phyloP scores from a whole-genome alignment of 1,140 invertebrate species.

The Ladona fulva region DNA sequence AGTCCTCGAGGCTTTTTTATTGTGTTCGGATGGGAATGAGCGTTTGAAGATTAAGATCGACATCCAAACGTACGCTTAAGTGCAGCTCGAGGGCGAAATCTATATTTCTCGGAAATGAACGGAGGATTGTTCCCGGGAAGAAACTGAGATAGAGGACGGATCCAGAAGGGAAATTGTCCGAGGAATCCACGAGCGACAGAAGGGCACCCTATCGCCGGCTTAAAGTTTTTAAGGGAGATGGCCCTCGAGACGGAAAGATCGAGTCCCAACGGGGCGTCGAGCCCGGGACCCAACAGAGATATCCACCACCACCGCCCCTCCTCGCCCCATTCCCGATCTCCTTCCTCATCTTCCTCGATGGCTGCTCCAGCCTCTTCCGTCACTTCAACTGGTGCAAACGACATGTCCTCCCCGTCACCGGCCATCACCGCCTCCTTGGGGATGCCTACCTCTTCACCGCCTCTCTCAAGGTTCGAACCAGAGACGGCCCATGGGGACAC shows the following conservation, averaged over 20 bases:
- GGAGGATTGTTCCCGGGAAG: too few species aligned
- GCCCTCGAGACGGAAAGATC: slow-evolving; percentile 23
- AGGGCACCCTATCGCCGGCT: background rate
- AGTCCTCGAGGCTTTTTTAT: too few species aligned
- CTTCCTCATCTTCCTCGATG: background rate
- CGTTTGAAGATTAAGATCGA: too few species aligned
- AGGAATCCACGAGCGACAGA: background rate
- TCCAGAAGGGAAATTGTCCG: too few species aligned
- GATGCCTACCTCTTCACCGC: background rate
- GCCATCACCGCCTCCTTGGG: too few species aligned
- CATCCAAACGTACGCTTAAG: too few species aligned
- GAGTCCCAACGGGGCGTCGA: slow-evolving; percentile 25
- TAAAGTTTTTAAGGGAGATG: background rate
- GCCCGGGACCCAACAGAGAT: slow-evolving; percentile 21
- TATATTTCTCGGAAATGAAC: too few species aligned
- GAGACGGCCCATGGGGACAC: background rate
- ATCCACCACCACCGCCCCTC: slow-evolving; percentile 11
- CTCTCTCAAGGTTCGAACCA: background rate
- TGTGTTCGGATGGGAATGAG: too few species aligned
- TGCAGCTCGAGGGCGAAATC: too few species aligned
- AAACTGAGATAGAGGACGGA: too few species aligned
- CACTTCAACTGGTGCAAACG: too few species aligned
- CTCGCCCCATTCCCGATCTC: background rate
- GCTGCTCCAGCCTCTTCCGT: background rate
- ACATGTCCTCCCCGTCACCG: too few species aligned